Evolutionary conservation across 92 coral and sea anemone species (phyloP), one percentile per base, ranked within the genome.

Genomic region (Palythoa heliodiscus): DNA sequence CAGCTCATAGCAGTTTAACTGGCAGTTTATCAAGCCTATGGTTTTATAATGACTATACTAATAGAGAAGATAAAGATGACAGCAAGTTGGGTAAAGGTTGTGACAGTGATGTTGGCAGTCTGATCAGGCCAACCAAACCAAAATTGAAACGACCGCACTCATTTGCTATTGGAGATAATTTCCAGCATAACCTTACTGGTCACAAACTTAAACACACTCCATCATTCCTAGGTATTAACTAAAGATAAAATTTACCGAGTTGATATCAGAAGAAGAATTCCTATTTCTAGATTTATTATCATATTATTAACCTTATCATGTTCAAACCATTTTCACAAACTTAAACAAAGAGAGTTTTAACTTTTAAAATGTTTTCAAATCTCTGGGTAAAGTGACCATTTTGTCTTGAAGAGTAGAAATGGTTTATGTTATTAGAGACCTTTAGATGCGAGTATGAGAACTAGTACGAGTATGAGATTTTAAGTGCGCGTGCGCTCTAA

Each of bases 11-110:
- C 40, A 94, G 91, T 69, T 22, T 94, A 22, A 90, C 98, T 61
- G 92, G 95, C 87, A 94, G 98, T 61, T 84, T 94, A 52, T 92
- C 92, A 1, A 90, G 93, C 60, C 87, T 91, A 13, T 38, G 83
- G 85, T 66, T 82, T 67, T 57, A 78, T 19, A 86, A 73, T 77
- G 76, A 86, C n/a, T 61, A 57, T 82, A 24, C 64, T 75, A 11
- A 19, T 63, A 63, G 22, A 63, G 69, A 64, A 60, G 58, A 48
- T 52, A 70, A 80, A 75, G 55, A 71, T 19, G 73, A 83, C 14
- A 54, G 78, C 19, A 35, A 52, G 80, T 16, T 74, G 83, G 68
- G 58, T 52, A 20, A 55, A 39, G 40, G 39, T 48, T 50, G 25
- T 78, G 61, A n/a, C 16, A 43, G 61, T 80, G 58, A 80, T 13